phyloP scores from a whole-genome alignment of 2,888 invertebrate genomes.

The Melieria picta region DNA sequence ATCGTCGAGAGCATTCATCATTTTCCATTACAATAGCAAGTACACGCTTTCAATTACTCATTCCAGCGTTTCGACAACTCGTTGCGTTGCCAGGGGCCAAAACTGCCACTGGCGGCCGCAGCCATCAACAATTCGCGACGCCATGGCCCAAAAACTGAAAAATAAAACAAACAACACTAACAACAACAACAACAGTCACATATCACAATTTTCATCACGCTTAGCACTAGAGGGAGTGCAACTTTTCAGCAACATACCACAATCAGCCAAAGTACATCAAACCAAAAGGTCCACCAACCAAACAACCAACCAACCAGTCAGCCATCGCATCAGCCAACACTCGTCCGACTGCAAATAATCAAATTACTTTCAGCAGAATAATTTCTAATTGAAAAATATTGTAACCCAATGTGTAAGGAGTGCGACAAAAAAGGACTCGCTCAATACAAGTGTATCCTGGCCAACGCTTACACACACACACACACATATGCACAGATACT shows the following conservation, averaged over 20 bases:
- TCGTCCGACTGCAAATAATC: conserved; percentile 66
- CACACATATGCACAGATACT: not conserved
- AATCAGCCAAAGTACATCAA: too few relatives aligned
- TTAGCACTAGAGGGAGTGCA: not conserved
- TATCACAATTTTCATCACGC: not conserved
- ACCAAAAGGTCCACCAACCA: too few relatives aligned
- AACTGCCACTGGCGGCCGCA: too few relatives aligned
- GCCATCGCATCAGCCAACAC: conserved; percentile 35
- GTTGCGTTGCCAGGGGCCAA: too few relatives aligned
- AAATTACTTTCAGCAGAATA: conserved; percentile 67
- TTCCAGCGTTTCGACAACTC: too few relatives aligned
- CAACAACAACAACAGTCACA: not conserved
- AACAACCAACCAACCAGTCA: conserved; percentile 10
- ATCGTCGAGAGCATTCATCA: too few relatives aligned
- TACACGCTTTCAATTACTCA: too few relatives aligned
- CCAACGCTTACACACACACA: conserved; percentile 17
- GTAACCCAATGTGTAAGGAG: conserved; percentile 45
- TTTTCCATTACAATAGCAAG: too few relatives aligned
- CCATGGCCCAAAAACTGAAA: not conserved
- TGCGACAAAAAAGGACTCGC: not conserved
- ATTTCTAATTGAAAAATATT: conserved; percentile 69
- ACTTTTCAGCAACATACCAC: conserved; percentile 17
- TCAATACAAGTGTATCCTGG: conserved; percentile 40
- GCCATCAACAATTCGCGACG: conserved; percentile 3
- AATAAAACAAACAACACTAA: conserved; percentile 5